Evolutionary conservation across 2,113 vertebrate species (phyloP).

Genomic region (Pedionomus torquatus): DNA sequence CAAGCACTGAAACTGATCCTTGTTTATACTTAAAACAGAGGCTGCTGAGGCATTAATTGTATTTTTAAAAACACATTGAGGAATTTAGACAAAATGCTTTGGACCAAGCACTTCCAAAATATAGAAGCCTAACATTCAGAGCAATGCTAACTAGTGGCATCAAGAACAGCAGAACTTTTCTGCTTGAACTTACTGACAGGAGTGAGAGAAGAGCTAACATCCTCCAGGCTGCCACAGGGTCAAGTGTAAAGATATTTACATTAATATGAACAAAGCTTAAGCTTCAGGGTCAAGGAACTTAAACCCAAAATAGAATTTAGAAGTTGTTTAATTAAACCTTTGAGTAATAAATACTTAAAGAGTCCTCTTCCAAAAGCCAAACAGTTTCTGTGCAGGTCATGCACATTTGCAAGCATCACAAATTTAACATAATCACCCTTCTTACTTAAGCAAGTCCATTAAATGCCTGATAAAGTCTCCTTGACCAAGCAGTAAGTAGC

Average conservation of each 20-base stretch:
- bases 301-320: neutral
- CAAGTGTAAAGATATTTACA: neutral
- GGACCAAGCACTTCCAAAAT: neutral
- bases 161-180: neutral
- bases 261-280: neutral
- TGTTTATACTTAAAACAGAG: neutral
- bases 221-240: neutral
- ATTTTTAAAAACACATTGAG: neutral
- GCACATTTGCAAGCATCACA: neutral
- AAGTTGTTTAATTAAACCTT: neutral
- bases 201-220: neutral
- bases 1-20: neutral
- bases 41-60: neutral
- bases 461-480: conserved; percentile 98
- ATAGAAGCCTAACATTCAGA: neutral
- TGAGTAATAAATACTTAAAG: neutral
- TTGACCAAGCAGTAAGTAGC: conserved; percentile 96
- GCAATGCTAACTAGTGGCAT: neutral
- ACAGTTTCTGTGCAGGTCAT: neutral
- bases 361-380: neutral
- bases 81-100: neutral
- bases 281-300: neutral
- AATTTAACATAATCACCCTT: neutral
- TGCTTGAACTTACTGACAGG: neutral
- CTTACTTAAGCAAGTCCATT: conserved; percentile 98